These are phyloP conservation scores for Thinocorus orbignyianus DNA, from an alignment of 2,113 vertebrate genomes.

Conservation along the genomic window DNA sequence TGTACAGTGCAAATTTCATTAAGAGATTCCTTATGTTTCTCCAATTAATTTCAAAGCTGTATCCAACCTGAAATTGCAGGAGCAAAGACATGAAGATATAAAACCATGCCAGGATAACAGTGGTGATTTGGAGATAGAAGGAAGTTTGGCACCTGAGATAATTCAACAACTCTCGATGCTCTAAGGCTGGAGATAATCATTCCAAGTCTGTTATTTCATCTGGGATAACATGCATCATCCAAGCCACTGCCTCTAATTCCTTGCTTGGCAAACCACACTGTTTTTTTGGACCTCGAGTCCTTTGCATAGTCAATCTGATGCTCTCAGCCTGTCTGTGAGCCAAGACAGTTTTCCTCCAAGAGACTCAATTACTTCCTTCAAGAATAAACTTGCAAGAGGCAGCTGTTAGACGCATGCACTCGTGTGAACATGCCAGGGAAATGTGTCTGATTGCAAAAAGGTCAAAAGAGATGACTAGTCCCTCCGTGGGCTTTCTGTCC, in stretches of 20 bases:
- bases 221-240: background rate
- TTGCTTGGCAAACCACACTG: background rate
- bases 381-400: background rate
- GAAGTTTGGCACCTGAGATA: background rate
- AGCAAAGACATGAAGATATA: background rate
- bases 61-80: background rate
- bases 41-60: background rate
- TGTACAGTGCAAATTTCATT: background rate
- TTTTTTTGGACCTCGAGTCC: background rate
- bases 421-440: background rate
- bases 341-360: background rate
- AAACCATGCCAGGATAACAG: accelerated
- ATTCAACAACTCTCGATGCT: background rate
- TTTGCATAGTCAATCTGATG: background rate
- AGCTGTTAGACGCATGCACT: background rate
- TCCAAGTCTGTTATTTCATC: background rate
- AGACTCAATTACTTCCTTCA: background rate
- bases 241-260: background rate
- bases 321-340: background rate
- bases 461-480: background rate
- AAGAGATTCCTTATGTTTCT: background rate
- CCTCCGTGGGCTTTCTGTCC: background rate
- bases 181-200: background rate
- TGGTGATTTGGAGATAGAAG: background rate
- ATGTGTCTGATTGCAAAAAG: background rate